Percentiles rank a stretch among this genome's conserved stretches.
phyloP scores from a whole-genome alignment of 2,797 vertebrate species.

The Notolepis coatsorum region DNA sequence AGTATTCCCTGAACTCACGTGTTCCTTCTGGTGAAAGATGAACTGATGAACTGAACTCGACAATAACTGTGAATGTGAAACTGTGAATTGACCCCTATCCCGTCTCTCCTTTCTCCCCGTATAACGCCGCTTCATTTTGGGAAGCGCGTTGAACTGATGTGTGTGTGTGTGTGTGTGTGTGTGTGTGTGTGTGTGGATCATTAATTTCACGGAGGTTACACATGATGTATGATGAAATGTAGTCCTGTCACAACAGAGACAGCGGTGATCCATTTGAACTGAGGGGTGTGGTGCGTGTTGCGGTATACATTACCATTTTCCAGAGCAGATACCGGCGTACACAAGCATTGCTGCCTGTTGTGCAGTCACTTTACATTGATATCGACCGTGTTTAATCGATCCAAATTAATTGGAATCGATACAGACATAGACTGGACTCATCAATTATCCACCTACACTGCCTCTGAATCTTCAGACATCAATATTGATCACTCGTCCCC shows the following conservation, averaged over 20 bases:
- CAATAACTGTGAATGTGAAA: constrained; percentile 53
- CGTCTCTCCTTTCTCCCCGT: too few species aligned
- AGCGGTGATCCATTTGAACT: background rate
- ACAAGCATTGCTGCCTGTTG: too few species aligned
- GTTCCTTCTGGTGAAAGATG: constrained; percentile 19
- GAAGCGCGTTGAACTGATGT: constrained; percentile 31
- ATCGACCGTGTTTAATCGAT: background rate
- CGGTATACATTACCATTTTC: too few species aligned
- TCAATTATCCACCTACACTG: background rate
- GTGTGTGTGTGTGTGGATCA: too few species aligned
- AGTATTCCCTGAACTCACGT: background rate
- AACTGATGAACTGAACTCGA: constrained; percentile 3
- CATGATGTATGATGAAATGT: background rate
- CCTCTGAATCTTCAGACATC: background rate
- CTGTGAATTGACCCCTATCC: constrained; percentile 68
- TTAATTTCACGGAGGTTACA: constrained; percentile 24
- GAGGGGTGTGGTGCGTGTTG: too few species aligned
- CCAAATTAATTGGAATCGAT: background rate
- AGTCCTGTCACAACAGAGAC: background rate
- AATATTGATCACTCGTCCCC: too few species aligned
- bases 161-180: too few species aligned
- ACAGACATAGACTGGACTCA: background rate
- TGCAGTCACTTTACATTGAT: background rate
- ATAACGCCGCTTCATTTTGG: constrained; percentile 25
- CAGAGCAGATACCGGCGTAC: too few species aligned